These are phyloP conservation scores for Crenuchus spilurus DNA, from an alignment of 2,797 vertebrate genomes.

Conservation along the genomic window DNA sequence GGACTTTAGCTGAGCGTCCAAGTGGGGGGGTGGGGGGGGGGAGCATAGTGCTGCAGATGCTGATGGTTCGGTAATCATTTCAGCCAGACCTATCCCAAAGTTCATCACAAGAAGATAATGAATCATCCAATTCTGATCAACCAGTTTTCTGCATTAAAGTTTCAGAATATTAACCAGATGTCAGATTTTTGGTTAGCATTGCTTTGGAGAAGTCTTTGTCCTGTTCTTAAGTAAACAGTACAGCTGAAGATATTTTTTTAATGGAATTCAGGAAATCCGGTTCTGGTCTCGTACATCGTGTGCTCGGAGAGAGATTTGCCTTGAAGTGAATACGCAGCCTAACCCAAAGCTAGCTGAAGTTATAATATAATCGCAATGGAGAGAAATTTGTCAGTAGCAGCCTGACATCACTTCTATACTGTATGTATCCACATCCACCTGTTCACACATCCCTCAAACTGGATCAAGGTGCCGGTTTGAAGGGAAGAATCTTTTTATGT, in stretches of 20 bases:
- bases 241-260: neutral
- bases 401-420: neutral
- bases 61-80: neutral
- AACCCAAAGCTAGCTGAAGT: neutral
- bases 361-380: neutral
- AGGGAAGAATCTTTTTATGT: slow-evolving; percentile 21
- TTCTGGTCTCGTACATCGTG: neutral
- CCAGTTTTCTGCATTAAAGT: too few species aligned
- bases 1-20: slow-evolving; percentile 17
- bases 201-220: too few species aligned
- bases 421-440: slow-evolving; percentile 2
- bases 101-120: neutral
- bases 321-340: neutral
- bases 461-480: slow-evolving; percentile 8
- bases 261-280: too few species aligned
- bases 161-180: too few species aligned
- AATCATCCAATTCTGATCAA: neutral
- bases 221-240: neutral
- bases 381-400: neutral
- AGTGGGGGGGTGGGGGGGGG: slow-evolving; percentile 24
- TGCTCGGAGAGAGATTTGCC: neutral
- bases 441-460: slow-evolving; percentile 6
- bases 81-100: neutral
- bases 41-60: neutral
- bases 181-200: too few species aligned